Conservation (phyloP, 2,797 vertebrate species). For the Brachyalestes nurse region DNA sequence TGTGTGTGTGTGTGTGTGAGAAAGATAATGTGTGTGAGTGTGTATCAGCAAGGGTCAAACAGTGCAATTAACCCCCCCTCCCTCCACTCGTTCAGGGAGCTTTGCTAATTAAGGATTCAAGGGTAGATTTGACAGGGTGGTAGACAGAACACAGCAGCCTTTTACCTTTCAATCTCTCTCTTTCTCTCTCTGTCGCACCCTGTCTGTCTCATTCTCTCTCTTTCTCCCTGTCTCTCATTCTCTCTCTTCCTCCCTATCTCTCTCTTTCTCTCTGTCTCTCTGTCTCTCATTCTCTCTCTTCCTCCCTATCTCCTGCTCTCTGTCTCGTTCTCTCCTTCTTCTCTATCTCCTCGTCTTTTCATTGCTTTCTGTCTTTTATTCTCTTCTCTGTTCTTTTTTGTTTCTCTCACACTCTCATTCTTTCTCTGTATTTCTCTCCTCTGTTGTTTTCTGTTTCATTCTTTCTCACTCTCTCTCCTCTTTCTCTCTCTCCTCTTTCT, state of each 20-base stretch:
- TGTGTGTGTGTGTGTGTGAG: conserved; percentile 42
- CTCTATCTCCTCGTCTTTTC: not conserved
- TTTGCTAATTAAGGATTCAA: conserved; percentile 35
- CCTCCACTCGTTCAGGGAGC: conserved; percentile 22
- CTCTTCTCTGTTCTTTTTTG: too few species aligned
- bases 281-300: conserved; percentile 41
- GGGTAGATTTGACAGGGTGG: conserved; percentile 45
- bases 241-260: not conserved
- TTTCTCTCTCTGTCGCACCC: not conserved
- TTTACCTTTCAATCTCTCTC: conserved; percentile 44
- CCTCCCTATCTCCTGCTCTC: not conserved
- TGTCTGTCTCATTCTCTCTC: not conserved
- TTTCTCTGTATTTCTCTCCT: too few species aligned
- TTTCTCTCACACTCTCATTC: too few species aligned
- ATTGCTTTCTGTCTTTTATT: not conserved
- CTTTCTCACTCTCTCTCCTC: too few species aligned
- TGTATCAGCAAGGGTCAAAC: conserved; percentile 30
- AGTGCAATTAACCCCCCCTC: conserved; percentile 21
- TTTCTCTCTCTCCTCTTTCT: too few species aligned
- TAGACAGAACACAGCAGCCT: conserved; percentile 24
- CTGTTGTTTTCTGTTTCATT: too few species aligned
- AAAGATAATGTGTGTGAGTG: too few species aligned
- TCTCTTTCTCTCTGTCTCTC: conserved; percentile 34
- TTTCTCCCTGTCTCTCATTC: not conserved
- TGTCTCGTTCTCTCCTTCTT: not conserved